A percentile compares a stretch with the other conserved stretches of the same genome.
These are phyloP conservation scores for Notoglanidium macrostoma DNA, from an alignment of 2,797 vertebrate species.

Conservation along the genomic window DNA sequence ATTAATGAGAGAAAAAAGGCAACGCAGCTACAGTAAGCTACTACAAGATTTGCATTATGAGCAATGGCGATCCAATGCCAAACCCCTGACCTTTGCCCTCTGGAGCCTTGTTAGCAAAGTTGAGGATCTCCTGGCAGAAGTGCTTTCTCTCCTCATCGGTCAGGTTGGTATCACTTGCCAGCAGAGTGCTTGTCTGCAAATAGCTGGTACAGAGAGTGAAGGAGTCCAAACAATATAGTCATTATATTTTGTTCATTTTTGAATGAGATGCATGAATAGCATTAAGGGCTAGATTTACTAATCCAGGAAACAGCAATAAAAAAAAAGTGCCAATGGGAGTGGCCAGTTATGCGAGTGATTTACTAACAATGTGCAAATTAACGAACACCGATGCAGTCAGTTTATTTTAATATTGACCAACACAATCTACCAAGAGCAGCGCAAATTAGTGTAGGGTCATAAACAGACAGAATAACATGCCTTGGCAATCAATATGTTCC, in stretches of 20 bases:
- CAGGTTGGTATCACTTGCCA: slow-evolving; percentile 88
- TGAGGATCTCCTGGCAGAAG: slow-evolving; percentile 93
- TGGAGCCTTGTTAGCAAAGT: slow-evolving; percentile 74
- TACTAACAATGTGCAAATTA: too few relatives aligned
- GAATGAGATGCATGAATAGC: background rate
- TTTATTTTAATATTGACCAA: too few relatives aligned
- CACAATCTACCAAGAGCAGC: too few relatives aligned
- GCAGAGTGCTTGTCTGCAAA: slow-evolving; percentile 91
- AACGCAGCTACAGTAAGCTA: background rate
- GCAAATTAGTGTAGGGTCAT: too few relatives aligned
- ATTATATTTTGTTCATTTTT: background rate
- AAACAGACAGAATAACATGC: too few relatives aligned
- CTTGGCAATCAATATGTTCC: too few relatives aligned
- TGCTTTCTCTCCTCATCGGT: slow-evolving; percentile 81
- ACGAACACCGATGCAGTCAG: too few relatives aligned
- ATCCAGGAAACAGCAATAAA: too few relatives aligned
- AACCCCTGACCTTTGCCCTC: slow-evolving; percentile 74
- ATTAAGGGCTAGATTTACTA: background rate
- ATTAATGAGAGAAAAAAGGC: background rate
- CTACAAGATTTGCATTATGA: background rate
- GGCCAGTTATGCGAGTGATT: too few relatives aligned
- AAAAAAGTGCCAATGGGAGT: too few relatives aligned
- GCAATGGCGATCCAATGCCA: background rate
- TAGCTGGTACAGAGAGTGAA: slow-evolving; percentile 83
- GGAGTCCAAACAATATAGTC: slow-evolving; percentile 58